Evolutionary conservation across 2,888 invertebrate genomes (phyloP).

Genomic region (Noctuana brunneofusca): DNA sequence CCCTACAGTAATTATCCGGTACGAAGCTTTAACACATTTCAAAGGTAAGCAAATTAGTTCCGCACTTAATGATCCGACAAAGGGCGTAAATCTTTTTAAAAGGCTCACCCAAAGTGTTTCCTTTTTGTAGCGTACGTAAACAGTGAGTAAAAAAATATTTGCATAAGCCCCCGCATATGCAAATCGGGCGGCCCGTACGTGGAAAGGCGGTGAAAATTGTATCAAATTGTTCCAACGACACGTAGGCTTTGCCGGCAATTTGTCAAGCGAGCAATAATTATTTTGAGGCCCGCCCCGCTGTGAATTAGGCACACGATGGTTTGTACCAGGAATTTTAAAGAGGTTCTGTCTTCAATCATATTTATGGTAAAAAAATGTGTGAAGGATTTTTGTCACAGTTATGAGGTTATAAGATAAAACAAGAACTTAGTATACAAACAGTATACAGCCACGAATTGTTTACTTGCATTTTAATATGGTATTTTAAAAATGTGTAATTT

Average conservation of each 20-base stretch:
- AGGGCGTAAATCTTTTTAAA: slow-evolving; percentile 83
- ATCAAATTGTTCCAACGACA: slow-evolving; percentile 80
- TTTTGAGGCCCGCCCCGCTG: slow-evolving; percentile 60
- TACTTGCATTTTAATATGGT: too few species aligned
- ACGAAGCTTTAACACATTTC: slow-evolving; percentile 79
- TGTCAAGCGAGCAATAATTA: slow-evolving; percentile 80
- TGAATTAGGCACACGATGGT: slow-evolving; percentile 52
- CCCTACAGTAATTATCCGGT: slow-evolving; percentile 76
- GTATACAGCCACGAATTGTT: too few species aligned
- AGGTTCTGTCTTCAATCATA: slow-evolving; percentile 22
- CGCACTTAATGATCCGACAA: slow-evolving; percentile 82
- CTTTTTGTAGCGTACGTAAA: slow-evolving; percentile 71
- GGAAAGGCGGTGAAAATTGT: slow-evolving; percentile 78
- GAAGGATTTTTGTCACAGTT: too few species aligned
- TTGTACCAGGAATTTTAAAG: slow-evolving; percentile 40
- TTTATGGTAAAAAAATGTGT: too few species aligned
- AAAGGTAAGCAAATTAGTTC: slow-evolving; percentile 83
- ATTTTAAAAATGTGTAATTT: too few species aligned
- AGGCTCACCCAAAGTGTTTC: slow-evolving; percentile 74
- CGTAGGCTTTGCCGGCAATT: slow-evolving; percentile 76
- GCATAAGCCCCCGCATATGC: slow-evolving; percentile 80
- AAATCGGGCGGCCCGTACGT: slow-evolving; percentile 71
- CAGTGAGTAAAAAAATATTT: slow-evolving; percentile 79
- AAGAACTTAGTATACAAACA: too few species aligned
- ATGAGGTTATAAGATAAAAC: too few species aligned